Evolutionary conservation across 2,888 invertebrate species (phyloP), one percentile per base, ranked within the genome.

Genomic region (Nomada flava): DNA sequence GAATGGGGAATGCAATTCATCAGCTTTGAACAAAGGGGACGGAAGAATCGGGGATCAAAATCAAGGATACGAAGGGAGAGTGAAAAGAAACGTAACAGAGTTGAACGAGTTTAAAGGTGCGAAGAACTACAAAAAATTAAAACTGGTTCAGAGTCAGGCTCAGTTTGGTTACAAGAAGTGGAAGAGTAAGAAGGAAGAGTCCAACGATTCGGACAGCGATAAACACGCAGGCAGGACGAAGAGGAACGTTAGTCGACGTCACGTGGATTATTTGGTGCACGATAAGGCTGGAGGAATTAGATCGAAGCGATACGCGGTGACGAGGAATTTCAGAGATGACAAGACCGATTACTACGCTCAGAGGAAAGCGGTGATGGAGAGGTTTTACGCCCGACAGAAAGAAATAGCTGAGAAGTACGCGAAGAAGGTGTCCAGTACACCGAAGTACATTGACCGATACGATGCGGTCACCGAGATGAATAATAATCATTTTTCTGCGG

Each of bases 321-420:
- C 64, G 0, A 55, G 13, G 4, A 11, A 23, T 13, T 29, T 20
- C 7, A 36, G 29, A 0, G 13, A 20, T 4, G 42, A 59, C 2
- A 64, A 26, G 2, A 26, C 75, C 0, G 88, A 88, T 44, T 91
- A 91, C 80, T 89, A 90, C 47, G 86, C 88, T 1, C 86, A 88
- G 53, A 85, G 91, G n/a, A 86, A 83, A 83, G 88, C 86, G 2
- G 86, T 91, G 3, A 90, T 91, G 90, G 90, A 91, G 0, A 88
- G 82, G 64, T 91, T 85, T 80, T 79, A 88, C 76, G 86, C 89
- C 11, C 82, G 90, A 23, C 88, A 88, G 42, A 86, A 75, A 0
- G 86, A 89, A 42, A 90, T 91, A 26, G 57, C 69, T 2, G 71
- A 83, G 57, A 89, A 82, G 47, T 87, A 90, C 42, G 68, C 47